Evolutionary conservation across 2,797 vertebrate species (phyloP).

Genomic region (Etheostoma perlongum): DNA sequence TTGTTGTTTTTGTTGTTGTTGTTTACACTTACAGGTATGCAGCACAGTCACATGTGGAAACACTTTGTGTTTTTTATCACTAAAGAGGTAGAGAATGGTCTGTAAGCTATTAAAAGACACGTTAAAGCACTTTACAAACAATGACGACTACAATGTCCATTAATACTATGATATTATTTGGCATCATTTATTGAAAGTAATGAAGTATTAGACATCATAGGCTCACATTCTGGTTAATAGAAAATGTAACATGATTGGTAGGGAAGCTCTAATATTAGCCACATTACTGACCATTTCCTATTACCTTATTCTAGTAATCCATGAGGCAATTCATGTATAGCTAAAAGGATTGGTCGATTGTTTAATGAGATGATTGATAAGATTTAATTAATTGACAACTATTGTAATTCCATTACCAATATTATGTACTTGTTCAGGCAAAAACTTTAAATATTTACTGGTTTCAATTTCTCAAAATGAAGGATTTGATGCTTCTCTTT

Average conservation of each 20-base stretch:
- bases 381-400: background rate
- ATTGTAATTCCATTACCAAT: background rate
- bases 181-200: background rate
- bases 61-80: slow-evolving; percentile 53
- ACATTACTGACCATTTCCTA: background rate
- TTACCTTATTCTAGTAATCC: background rate
- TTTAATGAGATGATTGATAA: slow-evolving; percentile 6
- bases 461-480: background rate
- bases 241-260: background rate
- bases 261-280: background rate
- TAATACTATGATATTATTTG: slow-evolving; percentile 1
- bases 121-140: slow-evolving; percentile 17
- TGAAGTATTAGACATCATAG: background rate
- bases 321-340: background rate
- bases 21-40: slow-evolving; percentile 61
- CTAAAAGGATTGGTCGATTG: background rate
- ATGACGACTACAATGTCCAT: background rate
- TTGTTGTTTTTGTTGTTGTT: slow-evolving; percentile 67
- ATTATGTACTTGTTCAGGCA: background rate
- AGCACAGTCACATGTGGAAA: slow-evolving; percentile 44
- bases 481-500: background rate
- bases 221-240: background rate
- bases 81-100: slow-evolving; percentile 23
- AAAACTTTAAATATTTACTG: background rate
- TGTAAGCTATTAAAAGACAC: slow-evolving; percentile 45